Evolutionary conservation across 2,888 invertebrate species (phyloP), one percentile per base, ranked within the genome.

Genomic region (Choreutis nemorana): DNA sequence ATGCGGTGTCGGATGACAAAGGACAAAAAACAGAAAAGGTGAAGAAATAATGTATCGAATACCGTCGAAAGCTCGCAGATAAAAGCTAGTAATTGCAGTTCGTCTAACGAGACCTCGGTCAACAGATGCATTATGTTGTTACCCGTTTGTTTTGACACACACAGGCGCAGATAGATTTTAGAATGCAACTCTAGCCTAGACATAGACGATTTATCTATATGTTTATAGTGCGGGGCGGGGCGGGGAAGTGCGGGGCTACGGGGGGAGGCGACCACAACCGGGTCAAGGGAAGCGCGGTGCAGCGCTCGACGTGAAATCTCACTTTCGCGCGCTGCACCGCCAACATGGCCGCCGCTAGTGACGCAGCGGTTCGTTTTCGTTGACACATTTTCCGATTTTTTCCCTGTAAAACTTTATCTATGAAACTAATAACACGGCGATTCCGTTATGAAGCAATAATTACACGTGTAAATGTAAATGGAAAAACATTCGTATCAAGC

Each of bases 201-300:
- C 52, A 8, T n/a, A n/a, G n/a, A n/a, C n/a, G 37, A 23, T 15
- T 13, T 28, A 52, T 53, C 56, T 57, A 54, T 62, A 57, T 64
- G 61, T 59, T 66, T 65, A 66, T 55, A 61, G 65, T 58, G 63
- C 56, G 57, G 42, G 37, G 45, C 45, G 32, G 26, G 14, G 11
- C 20, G 14, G 33, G 42, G 45, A 44, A 40, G 32, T 35, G 40
- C 38, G 29, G 35, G 35, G 42, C 34, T 44, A 39, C 46, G 45
- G 39, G 44, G 41, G 45, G 43, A 33, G 44, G 46, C 47, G 41
- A 45, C 41, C 39, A 42, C 56, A 78, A 71, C 57, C 65, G 59
- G 77, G 78, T 78, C 78, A 78, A 77, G 77, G 77, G 77, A 75
- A 59, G 51, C 58, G 60, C 72, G 77, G 72, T 77, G 77, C 78